These are phyloP conservation scores for Leptinotarsa peninsularis DNA, from an alignment of 2,888 invertebrate species.

Conservation along the genomic window DNA sequence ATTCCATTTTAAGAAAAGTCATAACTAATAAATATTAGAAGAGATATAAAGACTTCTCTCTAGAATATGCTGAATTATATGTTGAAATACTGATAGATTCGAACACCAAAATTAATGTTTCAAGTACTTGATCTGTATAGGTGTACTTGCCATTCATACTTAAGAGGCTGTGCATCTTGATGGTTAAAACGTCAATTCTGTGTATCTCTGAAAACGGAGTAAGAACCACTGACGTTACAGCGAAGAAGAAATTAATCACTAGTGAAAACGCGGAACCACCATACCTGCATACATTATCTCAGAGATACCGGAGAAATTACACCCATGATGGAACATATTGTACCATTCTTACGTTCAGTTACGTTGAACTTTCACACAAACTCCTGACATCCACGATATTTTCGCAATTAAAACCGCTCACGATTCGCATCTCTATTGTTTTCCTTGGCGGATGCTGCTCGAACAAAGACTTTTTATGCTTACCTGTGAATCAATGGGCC, in stretches of 20 bases:
- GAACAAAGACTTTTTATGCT: constrained; percentile 11
- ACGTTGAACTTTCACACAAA: constrained; percentile 33
- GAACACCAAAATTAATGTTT: too few species aligned
- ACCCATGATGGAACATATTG: constrained; percentile 27
- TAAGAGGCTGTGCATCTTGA: too few species aligned
- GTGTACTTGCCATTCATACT: too few species aligned
- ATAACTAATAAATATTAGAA: too few species aligned
- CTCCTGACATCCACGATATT: constrained; percentile 16
- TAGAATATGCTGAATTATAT: too few species aligned
- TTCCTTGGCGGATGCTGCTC: neutral
- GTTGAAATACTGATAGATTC: too few species aligned
- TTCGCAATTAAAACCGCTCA: constrained; percentile 12
- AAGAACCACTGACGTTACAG: neutral
- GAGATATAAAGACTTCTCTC: too few species aligned
- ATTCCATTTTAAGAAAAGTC: too few species aligned
- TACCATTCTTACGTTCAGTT: constrained; percentile 24
- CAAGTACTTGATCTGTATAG: too few species aligned
- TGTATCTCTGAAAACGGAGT: neutral
- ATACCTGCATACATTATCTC: constrained; percentile 15
- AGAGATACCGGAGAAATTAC: constrained; percentile 17
- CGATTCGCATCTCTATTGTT: constrained; percentile 7
- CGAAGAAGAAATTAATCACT: neutral
- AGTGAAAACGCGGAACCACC: constrained; percentile 19
- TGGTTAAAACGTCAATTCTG: neutral
- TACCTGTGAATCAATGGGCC: constrained; percentile 7